A percentile compares a stretch with the other conserved stretches of the same genome.
Conservation (phyloP, 2,113 vertebrate species). For the Sialia sialis region DNA sequence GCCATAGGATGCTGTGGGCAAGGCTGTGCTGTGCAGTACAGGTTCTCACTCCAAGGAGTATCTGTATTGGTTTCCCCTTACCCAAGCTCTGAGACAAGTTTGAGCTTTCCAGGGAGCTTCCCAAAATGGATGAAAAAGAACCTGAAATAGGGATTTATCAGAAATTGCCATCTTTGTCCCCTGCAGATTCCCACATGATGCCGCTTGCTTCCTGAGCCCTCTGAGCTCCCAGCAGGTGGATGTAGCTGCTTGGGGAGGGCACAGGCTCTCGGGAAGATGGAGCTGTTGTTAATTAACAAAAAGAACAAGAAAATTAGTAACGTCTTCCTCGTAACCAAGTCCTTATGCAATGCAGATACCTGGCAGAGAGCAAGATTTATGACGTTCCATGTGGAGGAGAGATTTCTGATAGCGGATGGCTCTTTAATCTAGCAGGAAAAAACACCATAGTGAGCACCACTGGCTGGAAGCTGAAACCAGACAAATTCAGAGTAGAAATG, state of each 20-base stretch:
- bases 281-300: conserved; percentile 36
- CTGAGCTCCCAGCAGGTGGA: background rate
- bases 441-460: background rate
- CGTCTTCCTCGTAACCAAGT: background rate
- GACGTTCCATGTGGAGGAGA: background rate
- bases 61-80: rapidly evolving
- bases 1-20: background rate
- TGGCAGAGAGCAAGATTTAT: conserved; percentile 36
- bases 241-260: rapidly evolving
- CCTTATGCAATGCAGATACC: background rate
- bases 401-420: conserved; percentile 40
- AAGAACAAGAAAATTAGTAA: conserved; percentile 28
- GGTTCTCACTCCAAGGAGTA: background rate
- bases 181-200: background rate
- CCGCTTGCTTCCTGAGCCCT: background rate
- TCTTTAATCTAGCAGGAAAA: conserved; percentile 32
- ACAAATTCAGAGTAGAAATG: conserved; percentile 7
- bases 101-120: background rate
- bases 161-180: background rate
- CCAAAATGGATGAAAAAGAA: background rate
- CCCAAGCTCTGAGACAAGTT: background rate
- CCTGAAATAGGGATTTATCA: background rate
- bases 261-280: background rate
- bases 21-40: background rate
- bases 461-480: conserved; percentile 25